Percentiles rank a stretch among this genome's conserved stretches.
These are phyloP conservation scores for Mimachlamys varia DNA, from an alignment of 2,888 invertebrate genomes.

Conservation along the genomic window DNA sequence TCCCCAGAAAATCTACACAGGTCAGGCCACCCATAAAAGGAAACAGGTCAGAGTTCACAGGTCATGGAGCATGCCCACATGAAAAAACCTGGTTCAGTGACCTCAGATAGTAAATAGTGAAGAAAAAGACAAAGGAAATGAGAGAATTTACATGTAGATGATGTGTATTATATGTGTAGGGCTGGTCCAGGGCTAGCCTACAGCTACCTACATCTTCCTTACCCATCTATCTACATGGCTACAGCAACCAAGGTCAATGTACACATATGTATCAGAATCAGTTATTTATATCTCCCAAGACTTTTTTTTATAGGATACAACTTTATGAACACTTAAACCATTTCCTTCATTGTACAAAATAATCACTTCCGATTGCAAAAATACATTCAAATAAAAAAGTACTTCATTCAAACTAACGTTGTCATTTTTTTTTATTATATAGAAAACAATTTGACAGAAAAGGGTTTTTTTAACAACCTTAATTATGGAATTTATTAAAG, in stretches of 20 bases:
- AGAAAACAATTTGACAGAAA: too few relatives aligned
- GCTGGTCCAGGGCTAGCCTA: not conserved
- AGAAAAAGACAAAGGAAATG: slow-evolving; percentile 31
- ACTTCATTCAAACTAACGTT: too few relatives aligned
- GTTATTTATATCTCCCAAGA: too few relatives aligned
- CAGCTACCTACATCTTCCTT: not conserved
- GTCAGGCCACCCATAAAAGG: slow-evolving; percentile 57
- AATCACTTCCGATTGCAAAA: too few relatives aligned
- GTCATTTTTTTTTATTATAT: too few relatives aligned
- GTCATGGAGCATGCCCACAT: slow-evolving; percentile 57
- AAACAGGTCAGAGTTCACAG: slow-evolving; percentile 51
- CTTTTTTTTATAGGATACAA: not conserved
- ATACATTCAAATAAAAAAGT: too few relatives aligned
- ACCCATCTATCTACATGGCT: too few relatives aligned
- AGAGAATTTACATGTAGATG: slow-evolving; percentile 3
- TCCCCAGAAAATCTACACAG: slow-evolving; percentile 43
- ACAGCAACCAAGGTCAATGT: not conserved
- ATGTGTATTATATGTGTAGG: not conserved
- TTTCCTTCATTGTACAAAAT: not conserved
- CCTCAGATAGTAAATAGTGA: slow-evolving; percentile 24
- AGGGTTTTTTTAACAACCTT: too few relatives aligned
- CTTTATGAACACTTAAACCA: not conserved
- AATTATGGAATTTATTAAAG: too few relatives aligned
- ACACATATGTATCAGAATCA: not conserved
- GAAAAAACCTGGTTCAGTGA: slow-evolving; percentile 18